Conservation (phyloP, 2,797 vertebrate species). For the Peromyscus eremicus region DNA sequence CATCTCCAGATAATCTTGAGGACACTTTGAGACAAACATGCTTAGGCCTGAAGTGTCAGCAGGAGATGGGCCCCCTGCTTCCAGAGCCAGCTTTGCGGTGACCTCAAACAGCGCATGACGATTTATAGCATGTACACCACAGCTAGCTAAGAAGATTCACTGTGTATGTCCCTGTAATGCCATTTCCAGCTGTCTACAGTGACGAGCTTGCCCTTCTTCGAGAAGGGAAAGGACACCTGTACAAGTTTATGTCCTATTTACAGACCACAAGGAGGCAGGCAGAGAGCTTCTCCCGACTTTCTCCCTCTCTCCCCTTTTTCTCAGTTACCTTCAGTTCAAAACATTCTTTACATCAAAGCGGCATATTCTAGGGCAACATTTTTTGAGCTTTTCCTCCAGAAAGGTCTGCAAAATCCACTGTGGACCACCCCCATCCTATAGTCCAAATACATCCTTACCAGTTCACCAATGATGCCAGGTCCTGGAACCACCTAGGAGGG, state of each 20-base stretch:
- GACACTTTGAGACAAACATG: neutral
- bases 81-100: neutral
- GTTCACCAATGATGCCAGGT: neutral
- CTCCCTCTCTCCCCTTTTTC: neutral
- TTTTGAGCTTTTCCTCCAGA: neutral
- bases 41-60: neutral
- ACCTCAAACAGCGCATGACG: neutral
- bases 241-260: neutral
- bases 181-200: neutral
- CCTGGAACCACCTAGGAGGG: neutral
- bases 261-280: neutral
- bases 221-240: neutral
- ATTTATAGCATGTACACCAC: neutral
- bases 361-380: neutral
- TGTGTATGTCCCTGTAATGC: too few relatives aligned
- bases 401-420: neutral
- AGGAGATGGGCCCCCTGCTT: neutral
- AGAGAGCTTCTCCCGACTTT: neutral
- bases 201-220: neutral
- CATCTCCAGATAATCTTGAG: neutral
- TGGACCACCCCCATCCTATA: neutral
- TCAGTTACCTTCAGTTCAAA: neutral
- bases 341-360: neutral
- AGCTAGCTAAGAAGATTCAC: neutral
- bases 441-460: neutral